Percentiles rank a stretch among this genome's conserved stretches.
Evolutionary conservation across 2,113 vertebrate species (phyloP).

Genomic region (Kobus ellipsiprymnus): DNA sequence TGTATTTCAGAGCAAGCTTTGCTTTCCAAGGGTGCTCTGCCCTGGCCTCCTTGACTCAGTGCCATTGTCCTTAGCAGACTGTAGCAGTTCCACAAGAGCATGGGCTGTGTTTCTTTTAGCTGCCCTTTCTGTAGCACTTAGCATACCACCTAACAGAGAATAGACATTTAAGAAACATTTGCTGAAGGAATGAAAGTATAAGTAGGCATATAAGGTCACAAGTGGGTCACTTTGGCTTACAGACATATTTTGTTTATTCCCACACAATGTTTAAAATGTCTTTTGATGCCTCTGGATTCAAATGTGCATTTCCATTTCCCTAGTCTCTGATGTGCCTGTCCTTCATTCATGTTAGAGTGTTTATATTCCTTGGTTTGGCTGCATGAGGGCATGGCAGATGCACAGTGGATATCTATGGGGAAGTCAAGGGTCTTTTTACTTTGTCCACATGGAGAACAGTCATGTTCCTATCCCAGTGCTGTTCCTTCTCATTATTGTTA

Average conservation of each 20-base stretch:
- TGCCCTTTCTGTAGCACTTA: fast-evolving
- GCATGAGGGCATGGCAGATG: fast-evolving
- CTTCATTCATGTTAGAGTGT: fast-evolving
- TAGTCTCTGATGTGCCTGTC: background rate
- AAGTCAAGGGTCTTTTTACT: background rate
- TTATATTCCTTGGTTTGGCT: background rate
- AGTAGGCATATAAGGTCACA: background rate
- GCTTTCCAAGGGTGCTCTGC: background rate
- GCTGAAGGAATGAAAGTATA: background rate
- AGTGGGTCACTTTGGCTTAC: background rate
- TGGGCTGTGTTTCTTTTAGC: background rate
- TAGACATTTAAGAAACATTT: background rate
- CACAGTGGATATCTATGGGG: fast-evolving
- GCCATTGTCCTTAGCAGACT: fast-evolving
- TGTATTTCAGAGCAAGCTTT: background rate
- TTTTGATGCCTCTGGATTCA: background rate
- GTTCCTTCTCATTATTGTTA: background rate
- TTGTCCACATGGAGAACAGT: background rate
- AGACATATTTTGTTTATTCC: background rate
- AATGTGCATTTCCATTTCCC: fast-evolving
- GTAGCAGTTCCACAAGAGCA: fast-evolving
- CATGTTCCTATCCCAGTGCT: no score
- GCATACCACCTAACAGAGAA: fast-evolving
- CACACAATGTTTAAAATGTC: no score
- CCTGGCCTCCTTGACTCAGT: background rate